Evolutionary conservation across 2,113 vertebrate genomes (phyloP).

Genomic region (human): DNA sequence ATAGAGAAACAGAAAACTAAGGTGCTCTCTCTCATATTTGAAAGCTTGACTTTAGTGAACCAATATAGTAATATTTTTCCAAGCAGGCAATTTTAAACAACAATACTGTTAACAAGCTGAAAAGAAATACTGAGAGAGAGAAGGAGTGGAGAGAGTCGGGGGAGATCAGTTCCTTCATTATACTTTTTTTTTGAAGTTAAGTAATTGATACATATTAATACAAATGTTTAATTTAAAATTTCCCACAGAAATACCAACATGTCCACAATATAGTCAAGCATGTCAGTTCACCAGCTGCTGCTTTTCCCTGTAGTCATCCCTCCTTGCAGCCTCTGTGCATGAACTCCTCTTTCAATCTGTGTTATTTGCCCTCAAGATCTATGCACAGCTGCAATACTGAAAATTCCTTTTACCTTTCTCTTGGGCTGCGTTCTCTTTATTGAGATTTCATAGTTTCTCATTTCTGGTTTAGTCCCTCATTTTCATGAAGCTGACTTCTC

Average conservation of each 20-base stretch:
- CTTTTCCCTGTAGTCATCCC: neutral
- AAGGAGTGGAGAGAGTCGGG: neutral
- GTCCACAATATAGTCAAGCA: accelerated
- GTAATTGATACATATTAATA: neutral
- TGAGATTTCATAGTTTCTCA: neutral
- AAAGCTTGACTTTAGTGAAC: neutral
- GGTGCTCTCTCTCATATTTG: neutral
- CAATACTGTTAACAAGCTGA: neutral
- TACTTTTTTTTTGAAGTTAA: neutral
- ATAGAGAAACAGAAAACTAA: neutral
- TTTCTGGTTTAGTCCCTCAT: neutral
- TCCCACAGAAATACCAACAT: neutral
- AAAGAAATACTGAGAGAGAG: neutral
- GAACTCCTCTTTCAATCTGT: neutral
- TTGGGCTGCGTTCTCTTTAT: neutral
- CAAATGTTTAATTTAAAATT: neutral
- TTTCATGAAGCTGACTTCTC: neutral
- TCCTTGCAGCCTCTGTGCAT: neutral
- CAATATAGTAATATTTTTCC: neutral
- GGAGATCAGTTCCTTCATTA: neutral
- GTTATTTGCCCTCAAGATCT: neutral
- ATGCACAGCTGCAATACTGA: neutral
- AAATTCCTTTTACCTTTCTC: neutral
- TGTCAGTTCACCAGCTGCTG: neutral
- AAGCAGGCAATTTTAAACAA: neutral